Conservation (phyloP, 2,888 invertebrate species). For the Cerastis rubricosa region DNA sequence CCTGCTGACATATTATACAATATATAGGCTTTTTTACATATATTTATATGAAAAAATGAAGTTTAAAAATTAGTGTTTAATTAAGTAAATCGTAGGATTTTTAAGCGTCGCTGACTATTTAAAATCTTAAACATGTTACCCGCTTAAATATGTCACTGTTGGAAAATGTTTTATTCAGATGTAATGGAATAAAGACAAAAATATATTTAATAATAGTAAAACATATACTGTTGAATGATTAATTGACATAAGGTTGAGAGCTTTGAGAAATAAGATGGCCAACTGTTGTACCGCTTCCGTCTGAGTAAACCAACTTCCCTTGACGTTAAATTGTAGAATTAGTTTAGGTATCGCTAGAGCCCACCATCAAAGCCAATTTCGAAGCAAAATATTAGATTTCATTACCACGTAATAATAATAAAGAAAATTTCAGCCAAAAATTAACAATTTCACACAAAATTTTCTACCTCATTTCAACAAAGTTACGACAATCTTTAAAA, state of each 20-base stretch:
- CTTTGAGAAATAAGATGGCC: conserved; percentile 28
- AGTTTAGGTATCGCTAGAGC: conserved; percentile 89
- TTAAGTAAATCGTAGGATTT: conserved; percentile 80
- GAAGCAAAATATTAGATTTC: conserved; percentile 67
- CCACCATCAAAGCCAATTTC: conserved; percentile 78
- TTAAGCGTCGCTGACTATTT: conserved; percentile 70
- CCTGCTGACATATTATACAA: conserved; percentile 80
- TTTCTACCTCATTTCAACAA: conserved; percentile 77
- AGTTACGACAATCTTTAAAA: conserved; percentile 64
- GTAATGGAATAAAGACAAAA: conserved; percentile 53
- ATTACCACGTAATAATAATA: conserved; percentile 55
- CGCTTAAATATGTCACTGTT: conserved; percentile 70
- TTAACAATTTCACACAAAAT: conserved; percentile 66
- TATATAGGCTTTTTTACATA: conserved; percentile 87
- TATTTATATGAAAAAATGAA: conserved; percentile 80
- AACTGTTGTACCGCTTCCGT: conserved; percentile 55
- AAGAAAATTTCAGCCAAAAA: conserved; percentile 65
- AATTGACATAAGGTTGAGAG: conserved; percentile 15
- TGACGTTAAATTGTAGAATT: conserved; percentile 71
- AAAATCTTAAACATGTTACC: conserved; percentile 70
- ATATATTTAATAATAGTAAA: conserved; percentile 1
- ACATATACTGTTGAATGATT: conserved; percentile 16
- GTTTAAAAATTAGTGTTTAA: conserved; percentile 79
- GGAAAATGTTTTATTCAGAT: conserved; percentile 63
- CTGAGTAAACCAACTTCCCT: conserved; percentile 59